Conservation (phyloP, 1,140 invertebrate species). For the Rhynchophorus ferrugineus region DNA sequence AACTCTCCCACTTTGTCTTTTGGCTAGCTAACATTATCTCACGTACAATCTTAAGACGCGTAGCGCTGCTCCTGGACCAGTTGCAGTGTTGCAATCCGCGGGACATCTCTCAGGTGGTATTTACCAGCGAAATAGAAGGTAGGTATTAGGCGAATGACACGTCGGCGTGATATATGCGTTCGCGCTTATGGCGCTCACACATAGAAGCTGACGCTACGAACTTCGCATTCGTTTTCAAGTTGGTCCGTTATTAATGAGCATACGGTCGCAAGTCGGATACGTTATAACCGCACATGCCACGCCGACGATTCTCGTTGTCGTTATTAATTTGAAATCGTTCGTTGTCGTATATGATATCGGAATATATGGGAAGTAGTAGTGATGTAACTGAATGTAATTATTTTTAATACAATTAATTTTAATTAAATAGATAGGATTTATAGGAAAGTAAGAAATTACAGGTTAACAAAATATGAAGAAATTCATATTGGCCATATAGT, state of each 20-base stretch:
- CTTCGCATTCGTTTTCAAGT: slow-evolving; percentile 39
- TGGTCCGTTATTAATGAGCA: slow-evolving; percentile 40
- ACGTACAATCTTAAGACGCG: too few relatives aligned
- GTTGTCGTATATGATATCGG: too few relatives aligned
- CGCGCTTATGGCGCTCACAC: slow-evolving; percentile 37
- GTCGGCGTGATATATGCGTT: slow-evolving; percentile 35
- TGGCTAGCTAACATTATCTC: too few relatives aligned
- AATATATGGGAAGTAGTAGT: too few relatives aligned
- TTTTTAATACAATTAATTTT: too few relatives aligned
- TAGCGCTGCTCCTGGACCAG: too few relatives aligned
- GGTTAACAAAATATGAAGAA: too few relatives aligned
- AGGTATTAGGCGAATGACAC: slow-evolving; percentile 28
- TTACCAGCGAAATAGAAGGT: slow-evolving; percentile 23
- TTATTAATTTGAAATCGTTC: slow-evolving; percentile 39
- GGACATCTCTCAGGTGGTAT: slow-evolving; percentile 21
- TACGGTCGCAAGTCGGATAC: slow-evolving; percentile 35
- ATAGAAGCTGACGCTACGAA: slow-evolving; percentile 36
- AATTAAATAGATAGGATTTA: too few relatives aligned
- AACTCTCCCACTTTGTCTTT: too few relatives aligned
- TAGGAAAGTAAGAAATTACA: too few relatives aligned
- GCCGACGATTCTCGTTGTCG: slow-evolving; percentile 37
- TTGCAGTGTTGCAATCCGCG: slow-evolving; percentile 15
- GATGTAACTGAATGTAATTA: too few relatives aligned
- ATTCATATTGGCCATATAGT: too few relatives aligned
- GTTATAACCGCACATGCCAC: slow-evolving; percentile 34